A percentile compares a stretch with the other conserved stretches of the same genome.
Evolutionary conservation across 2,888 invertebrate species (phyloP).

Genomic region (Agonopterix alstromeriana): DNA sequence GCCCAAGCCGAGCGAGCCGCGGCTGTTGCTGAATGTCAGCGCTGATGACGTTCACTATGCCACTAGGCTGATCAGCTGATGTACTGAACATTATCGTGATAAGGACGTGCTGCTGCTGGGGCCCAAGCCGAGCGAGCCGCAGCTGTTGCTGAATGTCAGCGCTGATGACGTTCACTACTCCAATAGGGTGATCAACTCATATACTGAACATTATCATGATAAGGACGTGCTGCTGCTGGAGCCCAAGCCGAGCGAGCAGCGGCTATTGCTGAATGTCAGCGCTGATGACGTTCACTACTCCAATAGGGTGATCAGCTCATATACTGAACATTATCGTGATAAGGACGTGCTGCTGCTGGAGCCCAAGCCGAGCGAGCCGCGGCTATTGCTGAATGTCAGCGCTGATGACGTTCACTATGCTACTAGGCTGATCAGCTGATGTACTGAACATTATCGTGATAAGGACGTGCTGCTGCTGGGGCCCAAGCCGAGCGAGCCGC

Average conservation of each 20-base stretch:
- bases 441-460: no score
- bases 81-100: no score
- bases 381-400: no score
- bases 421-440: no score
- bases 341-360: no score
- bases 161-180: slow-evolving; percentile 91
- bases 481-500: no score
- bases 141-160: slow-evolving; percentile 86
- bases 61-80: slow-evolving; percentile 43
- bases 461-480: no score
- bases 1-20: slow-evolving; percentile 84
- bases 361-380: no score
- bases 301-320: slow-evolving; percentile 42
- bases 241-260: slow-evolving; percentile 84
- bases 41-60: slow-evolving; percentile 91
- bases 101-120: slow-evolving; percentile 79
- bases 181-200: slow-evolving; percentile 42
- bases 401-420: no score
- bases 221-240: slow-evolving; percentile 79
- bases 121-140: slow-evolving; percentile 84
- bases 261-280: slow-evolving; percentile 86
- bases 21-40: slow-evolving; percentile 86
- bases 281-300: slow-evolving; percentile 91
- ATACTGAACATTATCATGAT: no score
- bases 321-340: no score